A percentile compares a stretch with the other conserved stretches of the same genome.
phyloP scores from a whole-genome alignment of 2,797 vertebrate species.

The Sciurus carolinensis region DNA sequence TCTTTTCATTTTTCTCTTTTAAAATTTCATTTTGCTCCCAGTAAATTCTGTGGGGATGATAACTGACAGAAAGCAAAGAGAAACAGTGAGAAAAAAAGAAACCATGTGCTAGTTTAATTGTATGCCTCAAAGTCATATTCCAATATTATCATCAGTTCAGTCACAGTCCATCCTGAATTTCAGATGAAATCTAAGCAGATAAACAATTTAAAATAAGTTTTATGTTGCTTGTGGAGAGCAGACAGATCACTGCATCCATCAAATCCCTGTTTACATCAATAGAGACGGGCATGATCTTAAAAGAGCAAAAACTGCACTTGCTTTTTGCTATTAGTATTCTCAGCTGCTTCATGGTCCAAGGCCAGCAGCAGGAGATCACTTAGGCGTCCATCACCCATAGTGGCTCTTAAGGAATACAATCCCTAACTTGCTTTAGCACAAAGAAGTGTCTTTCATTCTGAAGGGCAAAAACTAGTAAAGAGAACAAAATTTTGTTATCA shows the following conservation, averaged over 20 bases:
- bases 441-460: conserved; percentile 79
- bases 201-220: conserved; percentile 86
- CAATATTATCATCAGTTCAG: conserved; percentile 73
- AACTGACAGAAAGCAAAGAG: conserved; percentile 72
- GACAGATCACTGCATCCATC: conserved; percentile 86
- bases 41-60: conserved; percentile 70
- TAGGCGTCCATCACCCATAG: conserved; percentile 82
- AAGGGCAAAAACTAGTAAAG: conserved; percentile 72
- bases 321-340: conserved; percentile 85
- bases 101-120: conserved; percentile 52
- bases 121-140: conserved; percentile 80
- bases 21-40: conserved; percentile 72
- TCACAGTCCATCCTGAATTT: conserved; percentile 75
- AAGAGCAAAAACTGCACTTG: conserved; percentile 80
- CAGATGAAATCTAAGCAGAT: conserved; percentile 85
- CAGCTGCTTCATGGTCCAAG: conserved; percentile 78
- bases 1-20: conserved; percentile 78
- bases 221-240: conserved; percentile 80
- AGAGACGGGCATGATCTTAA: conserved; percentile 81
- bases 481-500: conserved; percentile 64
- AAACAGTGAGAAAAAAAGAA: conserved; percentile 64
- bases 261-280: conserved; percentile 82
- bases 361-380: conserved; percentile 80
- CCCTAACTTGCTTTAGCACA: conserved; percentile 75
- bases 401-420: conserved; percentile 80